Conservation (phyloP, 2,797 vertebrate species). For the Enteromius trimaculatus region DNA sequence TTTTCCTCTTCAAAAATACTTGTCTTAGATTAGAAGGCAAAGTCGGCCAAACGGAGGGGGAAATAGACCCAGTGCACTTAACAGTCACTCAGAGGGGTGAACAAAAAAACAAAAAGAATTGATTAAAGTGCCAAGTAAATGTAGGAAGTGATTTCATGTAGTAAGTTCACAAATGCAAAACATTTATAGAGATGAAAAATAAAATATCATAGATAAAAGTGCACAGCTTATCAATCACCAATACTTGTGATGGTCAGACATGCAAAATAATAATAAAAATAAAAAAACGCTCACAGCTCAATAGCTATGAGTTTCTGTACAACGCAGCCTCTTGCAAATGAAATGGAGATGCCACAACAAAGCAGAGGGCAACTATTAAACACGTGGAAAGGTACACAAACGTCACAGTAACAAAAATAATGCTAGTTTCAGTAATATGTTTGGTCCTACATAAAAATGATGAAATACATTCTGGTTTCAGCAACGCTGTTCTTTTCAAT, state of each 20-base stretch:
- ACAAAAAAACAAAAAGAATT: conserved; percentile 56
- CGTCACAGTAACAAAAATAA: conserved; percentile 40
- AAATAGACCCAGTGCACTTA: conserved; percentile 70
- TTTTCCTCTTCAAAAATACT: conserved; percentile 70
- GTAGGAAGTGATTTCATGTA: conserved; percentile 40
- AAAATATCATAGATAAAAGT: conserved; percentile 43
- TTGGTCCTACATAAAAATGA: conserved; percentile 70
- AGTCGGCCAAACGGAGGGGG: conserved; percentile 64
- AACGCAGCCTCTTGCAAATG: conserved; percentile 22
- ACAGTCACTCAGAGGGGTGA: conserved; percentile 66
- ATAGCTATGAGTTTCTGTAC: conserved; percentile 26
- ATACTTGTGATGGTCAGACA: conserved; percentile 35
- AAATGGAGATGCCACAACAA: conserved; percentile 27
- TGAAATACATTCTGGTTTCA: conserved; percentile 78
- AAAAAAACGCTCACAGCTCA: not conserved
- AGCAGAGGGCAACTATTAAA: conserved; percentile 34
- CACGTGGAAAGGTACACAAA: conserved; percentile 29
- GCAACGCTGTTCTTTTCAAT: conserved; percentile 67
- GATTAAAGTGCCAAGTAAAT: conserved; percentile 71
- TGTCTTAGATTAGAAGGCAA: conserved; percentile 67
- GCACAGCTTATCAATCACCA: conserved; percentile 46
- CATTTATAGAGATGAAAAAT: conserved; percentile 35
- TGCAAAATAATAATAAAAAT: not conserved
- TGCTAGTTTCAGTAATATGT: conserved; percentile 33
- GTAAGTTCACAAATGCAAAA: conserved; percentile 38